phyloP scores from a whole-genome alignment of 2,888 invertebrate genomes.

The Zootermopsis nevadensis region DNA sequence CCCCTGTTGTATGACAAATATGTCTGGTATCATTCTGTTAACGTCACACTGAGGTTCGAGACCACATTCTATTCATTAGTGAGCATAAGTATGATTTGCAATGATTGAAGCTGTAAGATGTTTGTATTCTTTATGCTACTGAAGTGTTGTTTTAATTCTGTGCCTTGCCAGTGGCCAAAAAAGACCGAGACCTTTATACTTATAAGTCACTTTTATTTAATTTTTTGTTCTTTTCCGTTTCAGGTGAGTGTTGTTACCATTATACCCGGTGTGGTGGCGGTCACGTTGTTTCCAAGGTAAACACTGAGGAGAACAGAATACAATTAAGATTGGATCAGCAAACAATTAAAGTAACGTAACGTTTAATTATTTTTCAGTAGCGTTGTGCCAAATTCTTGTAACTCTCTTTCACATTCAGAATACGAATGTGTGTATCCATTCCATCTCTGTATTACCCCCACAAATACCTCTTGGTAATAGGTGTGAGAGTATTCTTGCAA shows the following conservation, averaged over 20 bases:
- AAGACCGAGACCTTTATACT: neutral
- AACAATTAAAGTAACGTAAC: neutral
- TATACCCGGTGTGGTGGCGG: neutral
- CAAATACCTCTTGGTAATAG: too few relatives aligned
- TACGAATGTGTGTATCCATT: too few relatives aligned
- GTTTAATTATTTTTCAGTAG: neutral
- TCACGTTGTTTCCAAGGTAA: constrained; percentile 36
- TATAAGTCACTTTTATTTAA: constrained; percentile 26
- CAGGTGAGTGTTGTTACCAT: constrained; percentile 29
- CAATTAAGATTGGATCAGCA: neutral
- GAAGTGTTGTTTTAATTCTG: neutral
- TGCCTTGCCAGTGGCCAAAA: neutral
- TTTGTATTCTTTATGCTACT: neutral
- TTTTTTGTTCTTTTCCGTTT: constrained; percentile 1
- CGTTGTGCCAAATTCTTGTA: too few relatives aligned
- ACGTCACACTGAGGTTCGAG: neutral
- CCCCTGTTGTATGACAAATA: too few relatives aligned
- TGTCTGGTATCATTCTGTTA: too few relatives aligned
- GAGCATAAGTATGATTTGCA: neutral
- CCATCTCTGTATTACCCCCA: too few relatives aligned
- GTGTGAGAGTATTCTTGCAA: too few relatives aligned
- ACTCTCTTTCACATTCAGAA: too few relatives aligned
- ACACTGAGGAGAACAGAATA: constrained; percentile 11
- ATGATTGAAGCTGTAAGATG: neutral
- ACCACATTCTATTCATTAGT: neutral